Conservation (phyloP, 2,888 invertebrate species). For the Anthrax anthrax region DNA sequence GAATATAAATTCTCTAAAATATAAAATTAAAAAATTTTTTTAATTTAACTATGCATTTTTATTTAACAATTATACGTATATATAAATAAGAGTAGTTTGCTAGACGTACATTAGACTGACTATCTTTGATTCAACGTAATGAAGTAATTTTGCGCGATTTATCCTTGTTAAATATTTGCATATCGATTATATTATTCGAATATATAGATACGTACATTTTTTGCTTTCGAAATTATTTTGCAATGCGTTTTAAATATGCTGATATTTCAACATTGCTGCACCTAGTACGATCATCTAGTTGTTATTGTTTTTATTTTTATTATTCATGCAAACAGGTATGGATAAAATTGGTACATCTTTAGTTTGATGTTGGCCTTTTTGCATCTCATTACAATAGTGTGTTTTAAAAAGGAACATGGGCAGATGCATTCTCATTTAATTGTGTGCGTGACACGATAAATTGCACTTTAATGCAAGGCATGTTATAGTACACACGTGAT, state of each 20-base stretch:
- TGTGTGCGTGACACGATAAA: conserved; percentile 8
- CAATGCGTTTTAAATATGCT: no score
- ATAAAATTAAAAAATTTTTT: no score
- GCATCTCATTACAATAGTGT: neutral
- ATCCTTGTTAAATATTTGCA: conserved; percentile 15
- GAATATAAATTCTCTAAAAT: no score
- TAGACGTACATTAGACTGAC: no score
- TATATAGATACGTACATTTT: no score
- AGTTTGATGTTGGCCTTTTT: neutral
- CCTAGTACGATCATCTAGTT: no score
- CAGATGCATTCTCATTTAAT: conserved; percentile 4
- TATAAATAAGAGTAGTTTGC: no score
- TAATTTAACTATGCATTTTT: no score
- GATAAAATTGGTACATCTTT: neutral
- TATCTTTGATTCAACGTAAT: conserved; percentile 7
- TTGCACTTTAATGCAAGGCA: conserved; percentile 1
- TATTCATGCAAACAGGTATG: neutral
- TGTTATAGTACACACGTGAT: neutral
- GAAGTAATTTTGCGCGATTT: conserved; percentile 13
- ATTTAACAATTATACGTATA: no score
- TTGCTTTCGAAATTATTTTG: no score
- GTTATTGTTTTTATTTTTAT: no score
- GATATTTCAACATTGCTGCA: neutral
- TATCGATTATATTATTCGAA: conserved; percentile 3
- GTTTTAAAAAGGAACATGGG: no score